phyloP scores from a whole-genome alignment of 2,113 vertebrate genomes.

The Cyprinodon variegatus region DNA sequence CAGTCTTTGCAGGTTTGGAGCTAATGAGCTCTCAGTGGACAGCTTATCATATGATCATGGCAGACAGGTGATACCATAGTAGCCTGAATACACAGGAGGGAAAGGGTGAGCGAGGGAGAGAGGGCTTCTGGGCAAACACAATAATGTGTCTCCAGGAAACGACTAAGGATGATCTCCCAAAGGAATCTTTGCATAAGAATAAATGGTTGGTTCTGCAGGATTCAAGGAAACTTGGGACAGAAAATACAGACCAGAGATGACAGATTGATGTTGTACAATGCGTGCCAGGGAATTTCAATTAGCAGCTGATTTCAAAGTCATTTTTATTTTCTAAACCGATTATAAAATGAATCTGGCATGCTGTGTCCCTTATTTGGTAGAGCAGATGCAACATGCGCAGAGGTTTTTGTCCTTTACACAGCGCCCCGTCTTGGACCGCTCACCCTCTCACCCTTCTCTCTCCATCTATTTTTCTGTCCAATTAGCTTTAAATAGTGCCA shows the following conservation, averaged over 20 bases:
- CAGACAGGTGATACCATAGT: conserved; percentile 71
- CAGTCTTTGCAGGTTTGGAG: conserved; percentile 40
- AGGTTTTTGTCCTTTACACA: neutral
- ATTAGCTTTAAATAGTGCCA: neutral
- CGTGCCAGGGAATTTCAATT: conserved; percentile 8
- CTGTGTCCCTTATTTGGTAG: neutral
- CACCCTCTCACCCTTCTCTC: neutral
- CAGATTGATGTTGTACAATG: neutral
- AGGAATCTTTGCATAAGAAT: conserved; percentile 43
- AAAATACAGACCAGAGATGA: neutral
- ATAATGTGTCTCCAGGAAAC: conserved; percentile 55
- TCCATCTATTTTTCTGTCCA: neutral
- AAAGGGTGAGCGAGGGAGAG: conserved; percentile 38
- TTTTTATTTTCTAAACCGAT: conserved; percentile 26
- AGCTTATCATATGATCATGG: conserved; percentile 64
- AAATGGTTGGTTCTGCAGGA: conserved; percentile 18
- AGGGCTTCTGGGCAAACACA: conserved; percentile 58
- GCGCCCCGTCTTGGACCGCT: neutral
- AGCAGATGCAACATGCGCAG: neutral
- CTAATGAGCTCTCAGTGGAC: conserved; percentile 76
- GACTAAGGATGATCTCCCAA: conserved; percentile 34
- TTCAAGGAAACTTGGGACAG: neutral
- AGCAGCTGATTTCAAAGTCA: neutral
- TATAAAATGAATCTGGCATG: neutral
- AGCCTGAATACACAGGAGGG: conserved; percentile 58